Conservation (phyloP, 2,113 vertebrate species). For the Dasypus novemcinctus region DNA sequence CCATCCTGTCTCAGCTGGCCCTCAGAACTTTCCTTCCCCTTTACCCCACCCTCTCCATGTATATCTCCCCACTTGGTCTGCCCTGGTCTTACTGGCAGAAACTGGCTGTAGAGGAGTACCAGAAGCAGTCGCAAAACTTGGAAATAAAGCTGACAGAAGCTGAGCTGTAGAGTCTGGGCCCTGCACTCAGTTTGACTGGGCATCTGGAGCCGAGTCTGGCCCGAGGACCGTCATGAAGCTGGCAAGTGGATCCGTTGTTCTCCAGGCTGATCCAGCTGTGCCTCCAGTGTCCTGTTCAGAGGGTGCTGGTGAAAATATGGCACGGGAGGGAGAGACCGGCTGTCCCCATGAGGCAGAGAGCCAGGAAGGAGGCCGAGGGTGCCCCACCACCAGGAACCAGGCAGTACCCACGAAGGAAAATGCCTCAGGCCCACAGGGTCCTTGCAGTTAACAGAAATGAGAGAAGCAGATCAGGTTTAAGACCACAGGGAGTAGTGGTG, state of each 20-base stretch:
- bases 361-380: background rate
- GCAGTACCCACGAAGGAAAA: background rate
- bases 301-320: background rate
- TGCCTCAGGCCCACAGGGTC: background rate
- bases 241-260: background rate
- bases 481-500: background rate
- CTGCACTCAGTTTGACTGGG: background rate
- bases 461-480: background rate
- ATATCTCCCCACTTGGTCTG: background rate
- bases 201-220: background rate
- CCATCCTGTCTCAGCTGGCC: background rate
- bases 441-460: background rate
- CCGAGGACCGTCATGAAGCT: background rate
- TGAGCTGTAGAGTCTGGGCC: background rate
- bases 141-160: background rate
- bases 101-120: background rate
- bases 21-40: background rate
- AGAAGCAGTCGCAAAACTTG: background rate
- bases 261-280: background rate
- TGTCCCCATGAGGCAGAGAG: background rate
- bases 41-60: background rate
- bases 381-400: background rate
- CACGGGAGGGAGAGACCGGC: background rate
- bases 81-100: background rate
- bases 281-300: background rate